Evolutionary conservation across 2,797 vertebrate species (phyloP).

Genomic region (Eupleurogrammus muticus): DNA sequence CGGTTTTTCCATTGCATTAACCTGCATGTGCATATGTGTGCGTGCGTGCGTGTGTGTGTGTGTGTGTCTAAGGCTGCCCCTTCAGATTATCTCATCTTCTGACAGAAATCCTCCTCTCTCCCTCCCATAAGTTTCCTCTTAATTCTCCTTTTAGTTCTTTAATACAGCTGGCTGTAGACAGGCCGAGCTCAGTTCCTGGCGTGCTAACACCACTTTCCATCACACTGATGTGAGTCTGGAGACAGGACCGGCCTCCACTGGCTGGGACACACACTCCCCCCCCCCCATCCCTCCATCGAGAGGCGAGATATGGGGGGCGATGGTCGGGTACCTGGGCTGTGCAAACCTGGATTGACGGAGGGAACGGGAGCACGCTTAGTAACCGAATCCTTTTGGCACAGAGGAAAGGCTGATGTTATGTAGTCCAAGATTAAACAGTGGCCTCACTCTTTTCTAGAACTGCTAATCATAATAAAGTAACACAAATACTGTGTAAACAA

Average conservation of each 20-base stretch:
- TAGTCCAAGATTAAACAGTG: slow-evolving; percentile 1
- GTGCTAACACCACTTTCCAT: slow-evolving; percentile 58
- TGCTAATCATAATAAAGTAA: slow-evolving; percentile 6
- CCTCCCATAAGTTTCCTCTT: slow-evolving; percentile 62
- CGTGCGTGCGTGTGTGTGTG: slow-evolving; percentile 23
- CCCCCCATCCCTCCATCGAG: slow-evolving; percentile 9
- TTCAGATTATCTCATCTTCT: slow-evolving; percentile 74
- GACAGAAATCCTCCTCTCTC: slow-evolving; percentile 60
- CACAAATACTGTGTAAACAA: slow-evolving; percentile 15
- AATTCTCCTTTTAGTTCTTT: slow-evolving; percentile 43
- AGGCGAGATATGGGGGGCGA: slow-evolving; percentile 34
- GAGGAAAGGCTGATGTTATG: neutral
- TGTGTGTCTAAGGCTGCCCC: slow-evolving; percentile 21
- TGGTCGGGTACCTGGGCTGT: slow-evolving; percentile 16
- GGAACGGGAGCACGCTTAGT: slow-evolving; percentile 13
- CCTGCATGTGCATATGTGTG: slow-evolving; percentile 18
- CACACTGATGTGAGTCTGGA: slow-evolving; percentile 51
- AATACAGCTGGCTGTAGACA: slow-evolving; percentile 56
- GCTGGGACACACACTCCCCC: slow-evolving; percentile 7
- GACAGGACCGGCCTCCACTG: slow-evolving; percentile 28
- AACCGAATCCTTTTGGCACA: slow-evolving; percentile 16
- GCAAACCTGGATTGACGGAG: slow-evolving; percentile 11
- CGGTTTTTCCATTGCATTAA: slow-evolving; percentile 47
- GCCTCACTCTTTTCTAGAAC: slow-evolving; percentile 3
- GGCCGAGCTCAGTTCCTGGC: slow-evolving; percentile 56